A percentile compares a stretch with the other conserved stretches of the same genome.
Conservation (phyloP, 2,113 vertebrate species). For the Crotalus viridis region DNA sequence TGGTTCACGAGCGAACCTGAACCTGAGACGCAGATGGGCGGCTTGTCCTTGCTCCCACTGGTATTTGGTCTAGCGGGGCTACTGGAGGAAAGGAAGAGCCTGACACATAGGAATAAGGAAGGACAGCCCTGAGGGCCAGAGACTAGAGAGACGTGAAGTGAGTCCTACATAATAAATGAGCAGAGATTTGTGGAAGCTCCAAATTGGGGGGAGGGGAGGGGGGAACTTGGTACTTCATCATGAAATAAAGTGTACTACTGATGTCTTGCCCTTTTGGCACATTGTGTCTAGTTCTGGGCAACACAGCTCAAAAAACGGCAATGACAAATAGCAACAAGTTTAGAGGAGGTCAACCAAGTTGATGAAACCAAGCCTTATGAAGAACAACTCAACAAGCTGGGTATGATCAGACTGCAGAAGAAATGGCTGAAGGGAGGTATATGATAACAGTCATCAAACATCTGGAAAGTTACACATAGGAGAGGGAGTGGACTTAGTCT, state of each 20-base stretch:
- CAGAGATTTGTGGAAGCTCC: not conserved
- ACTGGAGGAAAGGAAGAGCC: not conserved
- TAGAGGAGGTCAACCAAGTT: not conserved
- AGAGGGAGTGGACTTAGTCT: not conserved
- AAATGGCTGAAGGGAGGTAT: not conserved
- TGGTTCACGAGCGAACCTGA: not conserved
- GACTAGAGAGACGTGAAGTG: not conserved
- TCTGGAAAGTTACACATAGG: not conserved
- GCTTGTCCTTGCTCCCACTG: not conserved
- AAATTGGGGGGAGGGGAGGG: not conserved
- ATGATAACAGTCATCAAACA: not conserved
- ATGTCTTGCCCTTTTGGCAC: not conserved
- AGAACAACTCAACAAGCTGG: not conserved
- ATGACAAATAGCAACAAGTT: not conserved
- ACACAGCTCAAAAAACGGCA: not conserved
- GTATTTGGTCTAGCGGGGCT: not conserved
- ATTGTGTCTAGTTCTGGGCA: not conserved
- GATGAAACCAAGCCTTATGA: not conserved
- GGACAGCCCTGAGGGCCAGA: not conserved
- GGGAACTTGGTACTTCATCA: not conserved
- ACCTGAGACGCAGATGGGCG: constrained; percentile 7
- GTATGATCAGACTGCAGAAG: not conserved
- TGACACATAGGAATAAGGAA: not conserved
- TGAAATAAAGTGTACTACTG: not conserved
- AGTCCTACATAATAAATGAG: not conserved